These are phyloP conservation scores for Eulithis testata DNA, from an alignment of 2,888 invertebrate genomes.

Conservation along the genomic window DNA sequence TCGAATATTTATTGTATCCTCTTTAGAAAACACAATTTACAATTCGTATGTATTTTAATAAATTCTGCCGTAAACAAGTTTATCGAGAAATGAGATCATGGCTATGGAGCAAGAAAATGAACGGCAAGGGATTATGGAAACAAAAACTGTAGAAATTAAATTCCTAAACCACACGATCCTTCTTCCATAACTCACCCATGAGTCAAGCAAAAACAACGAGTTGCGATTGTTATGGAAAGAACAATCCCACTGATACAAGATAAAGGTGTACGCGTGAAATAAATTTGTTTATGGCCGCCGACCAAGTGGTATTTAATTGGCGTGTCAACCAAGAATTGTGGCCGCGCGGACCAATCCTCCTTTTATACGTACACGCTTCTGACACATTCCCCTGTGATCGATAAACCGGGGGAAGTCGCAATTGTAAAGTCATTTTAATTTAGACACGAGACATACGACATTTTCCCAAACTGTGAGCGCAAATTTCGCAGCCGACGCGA, in stretches of 20 bases:
- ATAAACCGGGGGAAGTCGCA: slow-evolving; percentile 21
- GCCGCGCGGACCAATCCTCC: slow-evolving; percentile 34
- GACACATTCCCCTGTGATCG: slow-evolving; percentile 41
- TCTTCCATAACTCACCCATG: slow-evolving; percentile 59
- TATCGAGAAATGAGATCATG: slow-evolving; percentile 29
- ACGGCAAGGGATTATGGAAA: slow-evolving; percentile 3
- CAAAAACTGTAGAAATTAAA: slow-evolving; percentile 24
- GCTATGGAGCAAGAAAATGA: slow-evolving; percentile 32
- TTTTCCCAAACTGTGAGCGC: slow-evolving; percentile 47
- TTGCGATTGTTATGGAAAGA: slow-evolving; percentile 71
- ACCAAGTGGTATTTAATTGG: slow-evolving; percentile 75
- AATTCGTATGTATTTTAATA: slow-evolving; percentile 55
- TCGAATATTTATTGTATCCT: slow-evolving; percentile 82
- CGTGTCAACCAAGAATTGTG: slow-evolving; percentile 57
- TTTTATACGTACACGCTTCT: slow-evolving; percentile 43
- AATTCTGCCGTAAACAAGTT: slow-evolving; percentile 36
- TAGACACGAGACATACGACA: slow-evolving; percentile 40
- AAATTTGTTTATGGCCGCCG: slow-evolving; percentile 69
- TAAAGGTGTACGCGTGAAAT: slow-evolving; percentile 71
- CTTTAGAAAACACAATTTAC: slow-evolving; percentile 81
- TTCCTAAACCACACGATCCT: slow-evolving; percentile 38
- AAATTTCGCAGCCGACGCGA: slow-evolving; percentile 52
- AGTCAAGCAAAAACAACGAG: slow-evolving; percentile 65
- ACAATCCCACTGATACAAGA: slow-evolving; percentile 77
- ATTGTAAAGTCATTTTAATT: slow-evolving; percentile 32